Evolutionary conservation across 2,113 vertebrate species (phyloP).

Genomic region (Camelus bactrianus): DNA sequence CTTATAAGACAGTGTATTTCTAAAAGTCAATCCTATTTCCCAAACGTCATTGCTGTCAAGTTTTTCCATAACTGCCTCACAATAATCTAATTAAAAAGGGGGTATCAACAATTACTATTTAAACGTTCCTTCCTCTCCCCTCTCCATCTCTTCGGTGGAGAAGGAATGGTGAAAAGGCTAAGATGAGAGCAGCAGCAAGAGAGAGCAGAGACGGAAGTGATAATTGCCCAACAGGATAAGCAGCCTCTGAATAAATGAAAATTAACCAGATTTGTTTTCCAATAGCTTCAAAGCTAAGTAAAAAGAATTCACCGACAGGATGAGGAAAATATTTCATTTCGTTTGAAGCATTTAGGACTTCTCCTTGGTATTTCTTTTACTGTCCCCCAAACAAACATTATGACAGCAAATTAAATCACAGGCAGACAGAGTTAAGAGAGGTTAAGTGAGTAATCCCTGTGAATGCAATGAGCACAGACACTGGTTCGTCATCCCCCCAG

Average conservation of each 20-base stretch:
- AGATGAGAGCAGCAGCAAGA: conserved; percentile 58
- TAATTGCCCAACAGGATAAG: conserved; percentile 73
- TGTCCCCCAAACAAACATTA: neutral
- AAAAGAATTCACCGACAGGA: conserved; percentile 37
- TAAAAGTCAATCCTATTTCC: conserved; percentile 10
- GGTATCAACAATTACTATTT: conserved; percentile 20
- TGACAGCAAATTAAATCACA: conserved; percentile 33
- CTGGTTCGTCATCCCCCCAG: neutral
- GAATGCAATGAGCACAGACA: neutral
- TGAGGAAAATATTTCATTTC: conserved; percentile 15
- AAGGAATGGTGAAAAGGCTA: conserved; percentile 64
- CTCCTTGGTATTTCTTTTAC: conserved; percentile 40
- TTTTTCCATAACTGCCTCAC: neutral
- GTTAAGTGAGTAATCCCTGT: neutral
- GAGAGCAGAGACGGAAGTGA: conserved; percentile 51
- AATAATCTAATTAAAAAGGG: conserved; percentile 62
- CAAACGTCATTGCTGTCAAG: neutral
- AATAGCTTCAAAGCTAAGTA: conserved; percentile 57
- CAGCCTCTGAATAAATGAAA: conserved; percentile 70
- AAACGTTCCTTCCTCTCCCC: neutral
- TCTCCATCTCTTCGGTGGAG: neutral
- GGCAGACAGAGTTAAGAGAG: neutral
- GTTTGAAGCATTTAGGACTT: conserved; percentile 43
- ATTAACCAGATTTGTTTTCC: conserved; percentile 66
- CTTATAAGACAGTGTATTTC: neutral